Base-by-base conservation (phyloP, 1,140 invertebrate genomes). In the Drosophila navojoa region DNA sequence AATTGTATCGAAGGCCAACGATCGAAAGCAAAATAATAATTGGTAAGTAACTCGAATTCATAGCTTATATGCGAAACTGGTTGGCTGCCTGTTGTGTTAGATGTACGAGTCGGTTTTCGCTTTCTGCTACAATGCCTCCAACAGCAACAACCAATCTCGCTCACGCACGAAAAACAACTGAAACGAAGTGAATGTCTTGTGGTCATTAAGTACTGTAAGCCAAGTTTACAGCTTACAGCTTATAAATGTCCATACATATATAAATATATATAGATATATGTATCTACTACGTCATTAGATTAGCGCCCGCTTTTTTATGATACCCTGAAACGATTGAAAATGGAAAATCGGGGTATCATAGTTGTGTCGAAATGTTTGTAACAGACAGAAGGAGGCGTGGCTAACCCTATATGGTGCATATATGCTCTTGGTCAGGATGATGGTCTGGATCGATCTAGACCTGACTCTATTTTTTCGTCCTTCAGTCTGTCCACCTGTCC, bases 91-190 rank as follows among this genome's bases (percentile, higher is more conserved):
- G 19, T 32, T 22, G 40, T 32, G 25, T 9, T 15, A 35, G 15
- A n/a, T 42, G 16, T 42, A 27, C 38, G 10, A n/a, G 7, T 50
- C 27, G 64, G 15, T 49, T 49, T 40, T n/a, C 44, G 29, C 2
- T 57, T 27, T 61, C 25, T n/a, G 16, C 29, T 57, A 40, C 42
- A 64, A 69, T 60, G 44, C 32, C 16, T 19, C 15, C 47, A 40
- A 44, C 29, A 52, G 19, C 42, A 15, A 13, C 44, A 42, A 63
- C 59, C 47, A 50, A 55, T 38, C 67, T 29, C 32, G 57, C 58
- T 70, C 53, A 74, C 59, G 59, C 52, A 63, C 67, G 29, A 70
- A 70, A 70, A 62, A 58, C 67, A 70, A 74, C 71, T 74, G 61
- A 67, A 59, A n/a, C 16, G 11, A 67, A 54, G 54, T 72, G 55